Evolutionary conservation across 2,888 invertebrate genomes (phyloP), one percentile per base, ranked within the genome.

Genomic region (Xestia rhomboidea): DNA sequence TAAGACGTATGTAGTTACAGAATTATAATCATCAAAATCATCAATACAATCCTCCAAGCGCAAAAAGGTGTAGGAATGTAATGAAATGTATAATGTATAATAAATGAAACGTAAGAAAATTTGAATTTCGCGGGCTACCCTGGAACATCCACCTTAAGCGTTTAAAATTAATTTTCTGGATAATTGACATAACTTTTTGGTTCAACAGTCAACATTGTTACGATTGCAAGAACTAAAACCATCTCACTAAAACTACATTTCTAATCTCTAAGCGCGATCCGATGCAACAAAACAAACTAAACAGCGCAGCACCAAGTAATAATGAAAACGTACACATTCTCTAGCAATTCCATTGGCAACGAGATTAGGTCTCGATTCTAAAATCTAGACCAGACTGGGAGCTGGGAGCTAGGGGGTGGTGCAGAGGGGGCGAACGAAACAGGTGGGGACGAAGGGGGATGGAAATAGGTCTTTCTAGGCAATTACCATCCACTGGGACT

Each of bases 381-480:
- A 92, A 92, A 93, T 93, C 92, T 93, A 93, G 92, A 92, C 89
- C 90, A 86, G 89, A 88, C 87, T 76, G 85, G 88, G 82, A 85
- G 82, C 87, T 76, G 85, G 88, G 82, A 85, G 82, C 78, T 72
- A 76, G 80, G 69, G 83, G 73, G 84, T 84, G 87, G 86, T 54
- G 84, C 78, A 68, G 74, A 64, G 83, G 66, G 85, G 81, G 91
- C 70, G 79, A 84, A 86, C 74, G 89, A 89, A 84, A 76, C 86
- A 87, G 88, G 84, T 85, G 83, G 89, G 82, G 89, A 76, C 72
- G 86, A 79, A 51, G 82, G 85, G 86, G 85, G 82, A 70, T 86
- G 81, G 89, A 92, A 93, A 93, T 92, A 91, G 93, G 94, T 94
- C 94, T 93, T 95, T 93, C 95, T 93, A 94, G 94, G 94, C 95